Evolutionary conservation across 2,113 vertebrate genomes (phyloP), one percentile per base, ranked within the genome.

Genomic region (Salvelinus namaycush): DNA sequence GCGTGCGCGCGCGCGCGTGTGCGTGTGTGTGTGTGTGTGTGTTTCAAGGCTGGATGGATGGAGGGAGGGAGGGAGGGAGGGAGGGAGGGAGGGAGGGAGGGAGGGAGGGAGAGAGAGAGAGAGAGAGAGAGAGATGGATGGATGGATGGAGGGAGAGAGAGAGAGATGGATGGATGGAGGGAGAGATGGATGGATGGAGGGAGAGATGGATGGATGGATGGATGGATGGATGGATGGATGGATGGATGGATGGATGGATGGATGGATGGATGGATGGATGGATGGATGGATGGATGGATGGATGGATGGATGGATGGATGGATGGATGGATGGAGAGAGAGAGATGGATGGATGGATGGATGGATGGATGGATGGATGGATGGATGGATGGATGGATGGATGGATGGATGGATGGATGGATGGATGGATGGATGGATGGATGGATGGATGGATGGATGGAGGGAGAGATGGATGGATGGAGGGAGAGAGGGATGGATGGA

Each of bases 1-100:
- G 78, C 71, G 72, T 44, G 75, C 70, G 74, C 57, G 74, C 59
- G 18, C 20, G 48, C 39, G 79, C 20, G 29, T 24, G 44, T 64
- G 6, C 54, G 9, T 67, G 65, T 13, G 65, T 29, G 27, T 67
- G 65, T 67, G 65, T 67, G 24, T 67, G 24, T 31, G 65, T 26
- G 51, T n/a, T 24, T 1, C 44, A 51, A 16, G 54, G 34, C 14
- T 72, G 51, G 20, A 71, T 29, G 29, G 29, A 29, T 3, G 29
- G 3, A 3, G 29, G 5, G 16, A 57, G 24, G 24, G 24, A 24
- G 24, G 1, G 24, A 24, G 24, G 1, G 24, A 67, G 13, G 64
- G 27, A 73, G 73, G 72, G 26, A 26, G 26, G 1, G 73, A 65
- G 67, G 70, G 68, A 39, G 34, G 3, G 29, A 29, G 29, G 3